A percentile compares a stretch with the other conserved stretches of the same genome.
These are phyloP conservation scores for Casuarius casuarius DNA, from an alignment of 2,113 vertebrate genomes.

Conservation along the genomic window DNA sequence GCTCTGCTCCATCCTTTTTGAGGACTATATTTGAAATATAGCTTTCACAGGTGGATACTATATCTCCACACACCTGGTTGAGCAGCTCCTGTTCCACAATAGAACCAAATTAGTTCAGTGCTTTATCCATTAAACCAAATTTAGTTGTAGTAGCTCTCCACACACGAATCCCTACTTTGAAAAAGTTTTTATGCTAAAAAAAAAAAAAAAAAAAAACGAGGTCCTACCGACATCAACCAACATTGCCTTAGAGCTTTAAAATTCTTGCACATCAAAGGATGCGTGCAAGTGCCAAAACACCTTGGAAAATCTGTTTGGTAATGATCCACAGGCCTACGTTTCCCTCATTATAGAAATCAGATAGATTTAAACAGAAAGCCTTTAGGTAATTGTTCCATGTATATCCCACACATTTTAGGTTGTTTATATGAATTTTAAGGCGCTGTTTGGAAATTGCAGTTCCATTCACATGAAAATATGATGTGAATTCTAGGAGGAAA, in stretches of 20 bases:
- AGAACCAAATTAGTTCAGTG: neutral
- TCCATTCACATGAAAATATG: neutral
- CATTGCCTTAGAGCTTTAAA: conserved; percentile 1
- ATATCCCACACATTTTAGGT: neutral
- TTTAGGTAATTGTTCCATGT: neutral
- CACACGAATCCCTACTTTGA: neutral
- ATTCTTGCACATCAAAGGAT: conserved; percentile 14
- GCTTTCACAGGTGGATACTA: conserved; percentile 83
- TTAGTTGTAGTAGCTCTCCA: neutral
- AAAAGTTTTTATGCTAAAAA: conserved; percentile 5
- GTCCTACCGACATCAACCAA: conserved; percentile 22
- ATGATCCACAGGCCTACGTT: conserved; percentile 2
- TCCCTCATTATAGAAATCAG: conserved; percentile 9
- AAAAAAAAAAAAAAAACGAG: too few relatives aligned
- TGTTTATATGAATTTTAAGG: neutral
- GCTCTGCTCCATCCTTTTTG: conserved; percentile 75
- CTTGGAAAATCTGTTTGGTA: conserved; percentile 19
- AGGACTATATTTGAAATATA: conserved; percentile 85
- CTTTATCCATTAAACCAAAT: conserved; percentile 32
- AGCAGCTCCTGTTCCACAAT: conserved; percentile 77
- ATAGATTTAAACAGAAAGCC: neutral
- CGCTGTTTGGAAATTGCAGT: neutral
- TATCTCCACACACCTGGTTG: conserved; percentile 82
- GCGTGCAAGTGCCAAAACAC: conserved; percentile 27
- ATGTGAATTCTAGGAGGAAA: neutral